Base-by-base conservation (phyloP, 2,888 invertebrate genomes). In the Cryptophagus acutangulus region DNA sequence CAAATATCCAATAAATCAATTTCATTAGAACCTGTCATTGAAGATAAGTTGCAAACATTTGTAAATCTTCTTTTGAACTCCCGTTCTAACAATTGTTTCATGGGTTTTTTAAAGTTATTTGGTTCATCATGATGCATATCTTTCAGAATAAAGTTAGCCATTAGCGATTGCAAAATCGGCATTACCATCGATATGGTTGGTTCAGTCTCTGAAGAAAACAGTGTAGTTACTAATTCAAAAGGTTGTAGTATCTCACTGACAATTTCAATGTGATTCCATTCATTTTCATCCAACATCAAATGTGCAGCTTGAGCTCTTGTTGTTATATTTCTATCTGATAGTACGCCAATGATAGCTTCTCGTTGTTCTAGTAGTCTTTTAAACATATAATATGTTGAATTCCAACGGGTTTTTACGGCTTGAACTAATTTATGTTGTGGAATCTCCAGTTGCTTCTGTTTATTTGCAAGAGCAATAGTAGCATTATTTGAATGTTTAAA, bases 361-460 rank as follows among this genome's bases (percentile, higher is more conserved):
- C 47, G 37, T 39, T 52, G 50, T 25, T 52, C 48, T n/a, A 48
- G 8, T 45, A 48, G 46, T 36, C 46, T 41, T 29, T 49, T 38
- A 1, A 55, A 13, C 48, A 48, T 46, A 14, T 15, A 31, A 15
- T 26, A 45, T 17, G 20, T 34, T 2, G 41, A 37, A 44, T 59
- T 61, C 55, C 60, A 59, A 33, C 59, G 49, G 18, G 59, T 59
- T 33, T 49, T 43, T 31, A 60, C 57, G 3, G 30, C 36, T 31
- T 42, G 42, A 10, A 45, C 45, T 26, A 45, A 15, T 46, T 57
- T 53, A 36, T 49, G 47, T 10, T 43, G 26, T 9, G 45, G 41
- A n/a, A 48, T 28, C n/a, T 38, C 18, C 1, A 36, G 15, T 12
- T 36, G 18, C 3, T 40, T 38, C 38, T 54, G 49, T 5, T 31